These are phyloP conservation scores for Grallaria varia DNA, from an alignment of 2,113 vertebrate genomes.

Conservation along the genomic window DNA sequence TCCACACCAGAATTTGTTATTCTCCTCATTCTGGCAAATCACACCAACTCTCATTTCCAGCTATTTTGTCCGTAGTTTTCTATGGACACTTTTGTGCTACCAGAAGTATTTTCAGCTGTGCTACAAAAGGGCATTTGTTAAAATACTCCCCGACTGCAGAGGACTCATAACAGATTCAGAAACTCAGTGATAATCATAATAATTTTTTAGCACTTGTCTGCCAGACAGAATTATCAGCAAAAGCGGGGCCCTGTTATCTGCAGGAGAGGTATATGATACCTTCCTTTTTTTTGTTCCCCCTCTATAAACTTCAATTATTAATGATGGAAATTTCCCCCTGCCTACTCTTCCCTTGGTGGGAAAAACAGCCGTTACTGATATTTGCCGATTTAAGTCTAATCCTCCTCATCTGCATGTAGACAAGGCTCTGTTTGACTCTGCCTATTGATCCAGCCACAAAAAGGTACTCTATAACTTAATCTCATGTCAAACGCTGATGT, in stretches of 20 bases:
- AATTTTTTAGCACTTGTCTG: constrained; percentile 51
- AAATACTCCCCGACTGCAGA: not conserved
- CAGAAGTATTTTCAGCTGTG: not conserved
- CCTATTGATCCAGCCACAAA: constrained; percentile 44
- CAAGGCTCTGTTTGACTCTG: constrained; percentile 23
- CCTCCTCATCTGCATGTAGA: constrained; percentile 54
- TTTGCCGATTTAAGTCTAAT: constrained; percentile 53
- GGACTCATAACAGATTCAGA: constrained; percentile 40
- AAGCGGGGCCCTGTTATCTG: constrained; percentile 12
- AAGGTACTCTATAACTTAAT: constrained; percentile 55
- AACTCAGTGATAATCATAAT: constrained; percentile 18
- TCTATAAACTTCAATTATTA: constrained; percentile 61
- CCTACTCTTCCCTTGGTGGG: constrained; percentile 20
- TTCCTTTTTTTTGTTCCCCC: not conserved
- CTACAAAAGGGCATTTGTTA: constrained; percentile 22
- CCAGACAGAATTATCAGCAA: constrained; percentile 37
- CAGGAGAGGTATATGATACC: not conserved
- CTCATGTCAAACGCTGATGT: constrained; percentile 47
- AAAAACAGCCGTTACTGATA: constrained; percentile 38
- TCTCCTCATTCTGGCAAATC: not conserved
- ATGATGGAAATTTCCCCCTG: constrained; percentile 41
- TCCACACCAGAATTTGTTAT: not conserved
- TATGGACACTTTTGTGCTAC: not conserved
- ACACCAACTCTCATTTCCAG: not conserved
- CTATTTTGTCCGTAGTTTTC: not conserved